phyloP scores from a whole-genome alignment of 1,140 invertebrate genomes.

The Ectropis grisescens region DNA sequence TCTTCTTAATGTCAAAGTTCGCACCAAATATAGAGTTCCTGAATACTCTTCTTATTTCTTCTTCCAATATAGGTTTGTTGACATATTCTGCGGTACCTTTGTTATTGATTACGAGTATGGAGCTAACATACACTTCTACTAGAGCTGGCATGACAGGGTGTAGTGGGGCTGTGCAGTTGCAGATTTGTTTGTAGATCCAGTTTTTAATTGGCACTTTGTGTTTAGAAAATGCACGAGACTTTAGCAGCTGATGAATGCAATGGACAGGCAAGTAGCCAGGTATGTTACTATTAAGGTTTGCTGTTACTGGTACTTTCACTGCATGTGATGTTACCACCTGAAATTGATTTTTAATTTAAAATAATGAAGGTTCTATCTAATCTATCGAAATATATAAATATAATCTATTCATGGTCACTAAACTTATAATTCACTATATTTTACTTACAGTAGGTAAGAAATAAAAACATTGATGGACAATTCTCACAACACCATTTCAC shows the following conservation, averaged over 20 bases:
- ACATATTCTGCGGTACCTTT: constrained; percentile 80
- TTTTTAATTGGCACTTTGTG: constrained; percentile 95
- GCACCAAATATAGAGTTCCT: constrained; percentile 80
- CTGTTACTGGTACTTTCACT: constrained; percentile 95
- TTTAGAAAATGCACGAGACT: constrained; percentile 95
- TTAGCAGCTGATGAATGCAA: constrained; percentile 96
- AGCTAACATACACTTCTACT: constrained; percentile 96
- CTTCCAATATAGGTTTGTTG: constrained; percentile 92
- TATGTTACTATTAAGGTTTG: constrained; percentile 89
- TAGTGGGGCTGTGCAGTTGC: constrained; percentile 85
- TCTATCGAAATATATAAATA: no score
- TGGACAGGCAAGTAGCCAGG: constrained; percentile 96
- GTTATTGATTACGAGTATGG: constrained; percentile 85
- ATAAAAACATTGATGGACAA: no score
- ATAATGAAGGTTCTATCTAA: no score
- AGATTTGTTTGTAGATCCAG: constrained; percentile 96
- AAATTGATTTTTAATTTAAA: no score
- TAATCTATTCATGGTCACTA: no score
- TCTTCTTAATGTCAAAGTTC: constrained; percentile 75
- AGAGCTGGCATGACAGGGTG: constrained; percentile 95
- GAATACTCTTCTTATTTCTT: constrained; percentile 91
- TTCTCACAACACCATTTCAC: no score
- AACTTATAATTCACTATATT: no score
- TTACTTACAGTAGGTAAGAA: no score
- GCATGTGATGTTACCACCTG: constrained; percentile 95